These are phyloP conservation scores for Turritopsis dohrnii DNA, from an alignment of 30 jellyfish, hydroid and myxozoan genomes.

Conservation along the genomic window DNA sequence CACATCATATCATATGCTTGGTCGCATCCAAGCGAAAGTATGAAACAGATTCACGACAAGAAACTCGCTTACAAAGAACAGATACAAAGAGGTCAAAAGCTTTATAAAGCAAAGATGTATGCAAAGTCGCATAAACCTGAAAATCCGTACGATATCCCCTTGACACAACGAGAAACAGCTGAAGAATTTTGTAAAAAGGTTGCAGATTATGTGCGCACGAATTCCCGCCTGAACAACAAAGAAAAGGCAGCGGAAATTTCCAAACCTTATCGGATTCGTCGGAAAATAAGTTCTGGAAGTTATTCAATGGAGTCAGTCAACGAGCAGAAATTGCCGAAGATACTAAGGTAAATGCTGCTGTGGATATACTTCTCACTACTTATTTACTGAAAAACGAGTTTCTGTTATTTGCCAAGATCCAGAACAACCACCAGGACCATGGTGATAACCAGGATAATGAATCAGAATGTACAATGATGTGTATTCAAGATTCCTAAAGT, in stretches of 20 bases:
- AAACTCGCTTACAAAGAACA: background rate
- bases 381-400: no score
- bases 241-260: background rate
- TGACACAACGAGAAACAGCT: constrained; percentile 2
- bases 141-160: constrained; percentile 1
- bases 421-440: no score
- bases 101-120: background rate
- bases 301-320: background rate
- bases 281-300: background rate
- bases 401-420: no score
- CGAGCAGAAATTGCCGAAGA: background rate
- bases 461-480: no score
- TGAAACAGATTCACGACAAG: background rate
- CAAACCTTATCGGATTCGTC: background rate
- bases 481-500: no score
- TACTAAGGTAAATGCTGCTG: background rate
- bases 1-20: background rate
- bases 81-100: background rate
- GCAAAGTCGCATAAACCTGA: background rate
- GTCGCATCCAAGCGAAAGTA: background rate
- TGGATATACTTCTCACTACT: no score
- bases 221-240: background rate
- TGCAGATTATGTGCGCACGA: background rate
- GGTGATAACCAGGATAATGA: no score
- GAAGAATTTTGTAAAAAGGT: background rate